Evolutionary conservation across 2,888 invertebrate species (phyloP).

Genomic region (Gari tellinella): DNA sequence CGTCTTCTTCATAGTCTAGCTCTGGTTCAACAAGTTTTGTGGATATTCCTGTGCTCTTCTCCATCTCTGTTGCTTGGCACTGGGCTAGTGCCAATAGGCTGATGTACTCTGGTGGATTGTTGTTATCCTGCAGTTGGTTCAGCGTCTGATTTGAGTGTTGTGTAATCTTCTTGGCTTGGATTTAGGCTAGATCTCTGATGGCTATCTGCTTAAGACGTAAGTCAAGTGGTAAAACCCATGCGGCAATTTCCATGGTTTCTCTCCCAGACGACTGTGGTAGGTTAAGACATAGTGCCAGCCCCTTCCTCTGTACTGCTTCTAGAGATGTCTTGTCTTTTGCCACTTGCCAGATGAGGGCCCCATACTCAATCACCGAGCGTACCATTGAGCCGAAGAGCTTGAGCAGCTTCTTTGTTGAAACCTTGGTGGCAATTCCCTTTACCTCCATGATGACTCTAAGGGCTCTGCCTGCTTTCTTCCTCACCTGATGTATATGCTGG

Average conservation of each 20-base stretch:
- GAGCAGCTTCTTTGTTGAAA: conserved; percentile 14
- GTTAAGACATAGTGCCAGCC: not conserved
- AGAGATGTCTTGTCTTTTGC: not conserved
- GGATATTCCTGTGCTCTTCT: not conserved
- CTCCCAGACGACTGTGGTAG: not conserved
- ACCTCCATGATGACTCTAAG: conserved; percentile 22
- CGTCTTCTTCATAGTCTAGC: not conserved
- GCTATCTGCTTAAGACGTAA: not conserved
- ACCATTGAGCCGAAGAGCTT: conserved; percentile 6
- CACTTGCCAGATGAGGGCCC: not conserved
- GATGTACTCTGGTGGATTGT: not conserved
- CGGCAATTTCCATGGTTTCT: not conserved
- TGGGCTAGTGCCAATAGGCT: not conserved
- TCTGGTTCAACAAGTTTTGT: not conserved
- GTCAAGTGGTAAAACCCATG: not conserved
- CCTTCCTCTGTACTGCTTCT: not conserved
- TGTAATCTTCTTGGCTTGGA: not conserved
- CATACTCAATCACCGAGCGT: not conserved
- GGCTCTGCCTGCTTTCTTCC: conserved; percentile 17
- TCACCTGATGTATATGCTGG: conserved; percentile 2
- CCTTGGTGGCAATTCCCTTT: conserved; percentile 17
- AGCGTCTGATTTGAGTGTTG: not conserved
- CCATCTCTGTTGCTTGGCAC: not conserved
- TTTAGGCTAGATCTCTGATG: no score
- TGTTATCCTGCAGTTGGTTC: not conserved